Percentiles rank a stretch among this genome's conserved stretches.
phyloP scores from a whole-genome alignment of 2,113 vertebrate species.

The Xiphophorus maculatus region DNA sequence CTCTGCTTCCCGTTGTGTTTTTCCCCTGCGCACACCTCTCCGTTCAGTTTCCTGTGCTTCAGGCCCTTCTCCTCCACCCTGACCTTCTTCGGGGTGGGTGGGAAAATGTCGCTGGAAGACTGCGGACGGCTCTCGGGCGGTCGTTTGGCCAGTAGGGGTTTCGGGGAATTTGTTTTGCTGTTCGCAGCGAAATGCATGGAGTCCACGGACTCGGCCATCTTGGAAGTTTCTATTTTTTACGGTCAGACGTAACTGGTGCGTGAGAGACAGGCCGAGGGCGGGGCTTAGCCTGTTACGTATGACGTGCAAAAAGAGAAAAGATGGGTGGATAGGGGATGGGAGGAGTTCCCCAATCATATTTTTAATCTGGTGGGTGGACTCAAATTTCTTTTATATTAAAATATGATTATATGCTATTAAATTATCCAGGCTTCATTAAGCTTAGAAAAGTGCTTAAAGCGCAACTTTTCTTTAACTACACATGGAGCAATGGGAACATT shows the following conservation, averaged over 20 bases:
- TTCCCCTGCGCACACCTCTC: constrained; percentile 83
- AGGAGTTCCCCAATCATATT: no score
- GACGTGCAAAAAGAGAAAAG: constrained; percentile 35
- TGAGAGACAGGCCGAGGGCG: constrained; percentile 65
- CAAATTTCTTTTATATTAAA: no score
- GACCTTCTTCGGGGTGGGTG: constrained; percentile 82
- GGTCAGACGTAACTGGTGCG: constrained; percentile 84
- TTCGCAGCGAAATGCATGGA: constrained; percentile 80
- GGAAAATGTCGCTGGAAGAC: constrained; percentile 77
- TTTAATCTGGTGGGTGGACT: no score
- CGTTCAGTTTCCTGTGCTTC: constrained; percentile 87
- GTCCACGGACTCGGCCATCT: constrained; percentile 90
- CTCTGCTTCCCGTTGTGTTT: constrained; percentile 82
- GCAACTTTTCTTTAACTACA: no score
- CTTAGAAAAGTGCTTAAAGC: no score
- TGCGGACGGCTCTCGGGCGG: constrained; percentile 76
- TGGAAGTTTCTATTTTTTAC: constrained; percentile 95
- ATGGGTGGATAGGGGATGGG: neutral
- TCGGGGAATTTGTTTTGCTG: constrained; percentile 76
- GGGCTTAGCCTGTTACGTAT: constrained; percentile 9
- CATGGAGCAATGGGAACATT: no score
- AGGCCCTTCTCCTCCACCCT: constrained; percentile 82
- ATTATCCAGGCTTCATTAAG: no score
- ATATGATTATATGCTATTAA: no score
- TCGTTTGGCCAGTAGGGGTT: constrained; percentile 75